Conservation (phyloP, 2,113 vertebrate genomes). For the Cynoglossus semilaevis region DNA sequence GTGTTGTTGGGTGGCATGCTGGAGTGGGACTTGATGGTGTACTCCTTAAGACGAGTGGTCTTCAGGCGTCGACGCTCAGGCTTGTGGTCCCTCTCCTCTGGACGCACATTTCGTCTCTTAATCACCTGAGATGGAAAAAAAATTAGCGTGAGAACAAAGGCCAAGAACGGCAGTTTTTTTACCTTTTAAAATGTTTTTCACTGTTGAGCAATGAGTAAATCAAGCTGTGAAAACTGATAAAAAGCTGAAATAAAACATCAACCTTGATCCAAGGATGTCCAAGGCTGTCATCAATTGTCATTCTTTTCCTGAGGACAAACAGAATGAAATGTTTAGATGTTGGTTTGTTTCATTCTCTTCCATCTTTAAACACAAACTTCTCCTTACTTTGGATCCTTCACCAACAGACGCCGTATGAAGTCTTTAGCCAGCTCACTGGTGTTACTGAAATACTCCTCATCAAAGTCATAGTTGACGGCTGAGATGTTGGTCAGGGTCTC, state of each 20-base stretch:
- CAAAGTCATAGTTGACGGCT: conserved; percentile 94
- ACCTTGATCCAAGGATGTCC: conserved; percentile 99
- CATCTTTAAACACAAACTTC: not conserved
- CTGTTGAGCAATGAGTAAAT: too few species aligned
- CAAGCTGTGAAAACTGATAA: too few species aligned
- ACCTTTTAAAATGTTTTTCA: too few species aligned
- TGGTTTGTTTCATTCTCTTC: not conserved
- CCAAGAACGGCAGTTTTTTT: not conserved
- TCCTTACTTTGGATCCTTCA: conserved; percentile 95
- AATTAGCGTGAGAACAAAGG: not conserved
- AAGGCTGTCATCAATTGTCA: conserved; percentile 93
- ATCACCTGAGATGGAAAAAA: conserved; percentile 80
- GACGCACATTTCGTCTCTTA: conserved; percentile 90
- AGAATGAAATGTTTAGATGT: not conserved
- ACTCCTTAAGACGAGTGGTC: conserved; percentile 95
- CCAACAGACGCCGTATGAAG: conserved; percentile 93
- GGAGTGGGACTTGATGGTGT: conserved; percentile 98
- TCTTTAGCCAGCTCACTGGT: conserved; percentile 97
- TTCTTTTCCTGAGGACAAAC: conserved; percentile 83
- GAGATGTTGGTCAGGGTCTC: conserved; percentile 98
- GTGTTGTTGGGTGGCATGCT: conserved; percentile 99
- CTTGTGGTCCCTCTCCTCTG: conserved; percentile 85
- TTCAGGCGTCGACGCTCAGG: conserved; percentile 90
- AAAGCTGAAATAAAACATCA: not conserved
- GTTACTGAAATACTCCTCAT: conserved; percentile 95